Conservation (phyloP, 2,797 vertebrate genomes). For the Alectoris magna region DNA sequence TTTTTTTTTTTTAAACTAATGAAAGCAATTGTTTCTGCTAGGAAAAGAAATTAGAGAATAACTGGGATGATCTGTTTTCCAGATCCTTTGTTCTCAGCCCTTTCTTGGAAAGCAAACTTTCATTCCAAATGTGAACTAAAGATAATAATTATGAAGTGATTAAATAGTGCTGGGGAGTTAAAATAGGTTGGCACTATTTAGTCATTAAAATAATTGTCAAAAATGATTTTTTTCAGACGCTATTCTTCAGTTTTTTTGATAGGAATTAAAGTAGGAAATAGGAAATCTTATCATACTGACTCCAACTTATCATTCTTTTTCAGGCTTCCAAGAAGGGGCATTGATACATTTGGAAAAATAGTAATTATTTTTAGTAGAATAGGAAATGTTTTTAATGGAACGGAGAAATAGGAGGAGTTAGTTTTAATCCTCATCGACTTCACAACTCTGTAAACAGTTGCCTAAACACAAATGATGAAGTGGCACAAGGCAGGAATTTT, state of each 20-base stretch:
- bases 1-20: neutral
- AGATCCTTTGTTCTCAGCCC: neutral
- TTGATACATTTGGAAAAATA: neutral
- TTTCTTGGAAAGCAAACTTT: neutral
- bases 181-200: neutral
- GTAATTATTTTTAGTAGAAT: neutral
- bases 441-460: neutral
- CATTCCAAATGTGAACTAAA: neutral
- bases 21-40: neutral
- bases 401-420: neutral
- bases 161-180: neutral
- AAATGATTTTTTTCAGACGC: neutral
- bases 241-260: neutral
- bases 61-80: neutral
- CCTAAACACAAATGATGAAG: neutral
- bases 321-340: neutral
- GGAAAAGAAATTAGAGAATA: neutral
- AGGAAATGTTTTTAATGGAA: neutral
- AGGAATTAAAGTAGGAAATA: neutral
- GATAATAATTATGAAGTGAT: neutral
- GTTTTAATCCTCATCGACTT: neutral
- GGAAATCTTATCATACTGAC: neutral
- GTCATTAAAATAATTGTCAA: neutral
- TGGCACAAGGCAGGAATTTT: neutral
- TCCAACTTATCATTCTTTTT: neutral